Conservation (phyloP, 2,888 invertebrate genomes). For the Sphaerophoria rueppellii region DNA sequence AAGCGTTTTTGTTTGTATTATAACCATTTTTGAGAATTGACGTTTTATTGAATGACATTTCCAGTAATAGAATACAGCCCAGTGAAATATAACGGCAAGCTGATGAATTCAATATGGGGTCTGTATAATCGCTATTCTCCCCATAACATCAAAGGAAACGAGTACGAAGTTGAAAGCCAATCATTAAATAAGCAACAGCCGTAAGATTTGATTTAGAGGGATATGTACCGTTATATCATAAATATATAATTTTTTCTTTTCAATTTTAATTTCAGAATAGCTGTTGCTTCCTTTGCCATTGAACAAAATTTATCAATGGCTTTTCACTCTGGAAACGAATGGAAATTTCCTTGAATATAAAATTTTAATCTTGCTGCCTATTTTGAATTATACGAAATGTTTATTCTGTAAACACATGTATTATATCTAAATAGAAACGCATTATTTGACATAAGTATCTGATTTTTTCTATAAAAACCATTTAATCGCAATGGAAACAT, state of each 20-base stretch:
- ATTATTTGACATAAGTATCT: too few relatives aligned
- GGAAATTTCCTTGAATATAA: constrained; percentile 71
- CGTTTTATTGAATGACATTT: background rate
- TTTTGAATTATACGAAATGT: too few relatives aligned
- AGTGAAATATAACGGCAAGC: constrained; percentile 91
- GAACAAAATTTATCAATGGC: constrained; percentile 76
- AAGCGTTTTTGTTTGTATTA: background rate
- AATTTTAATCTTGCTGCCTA: background rate
- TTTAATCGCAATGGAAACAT: too few relatives aligned
- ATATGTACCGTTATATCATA: background rate
- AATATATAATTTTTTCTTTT: background rate
- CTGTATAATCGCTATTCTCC: constrained; percentile 93
- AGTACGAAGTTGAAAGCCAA: constrained; percentile 81
- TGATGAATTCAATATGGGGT: constrained; percentile 97
- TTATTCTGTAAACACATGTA: too few relatives aligned
- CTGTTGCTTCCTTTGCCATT: constrained; percentile 78
- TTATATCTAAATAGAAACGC: too few relatives aligned
- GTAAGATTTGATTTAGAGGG: constrained; percentile 74
- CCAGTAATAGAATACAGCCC: constrained; percentile 84
- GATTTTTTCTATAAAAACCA: too few relatives aligned
- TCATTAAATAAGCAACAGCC: constrained; percentile 76
- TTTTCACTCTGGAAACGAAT: constrained; percentile 75
- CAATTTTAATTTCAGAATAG: constrained; percentile 70
- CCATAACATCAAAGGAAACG: constrained; percentile 92
- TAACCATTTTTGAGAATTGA: background rate